Base-by-base conservation (phyloP, 2,113 vertebrate species). In the Candoia aspera region DNA sequence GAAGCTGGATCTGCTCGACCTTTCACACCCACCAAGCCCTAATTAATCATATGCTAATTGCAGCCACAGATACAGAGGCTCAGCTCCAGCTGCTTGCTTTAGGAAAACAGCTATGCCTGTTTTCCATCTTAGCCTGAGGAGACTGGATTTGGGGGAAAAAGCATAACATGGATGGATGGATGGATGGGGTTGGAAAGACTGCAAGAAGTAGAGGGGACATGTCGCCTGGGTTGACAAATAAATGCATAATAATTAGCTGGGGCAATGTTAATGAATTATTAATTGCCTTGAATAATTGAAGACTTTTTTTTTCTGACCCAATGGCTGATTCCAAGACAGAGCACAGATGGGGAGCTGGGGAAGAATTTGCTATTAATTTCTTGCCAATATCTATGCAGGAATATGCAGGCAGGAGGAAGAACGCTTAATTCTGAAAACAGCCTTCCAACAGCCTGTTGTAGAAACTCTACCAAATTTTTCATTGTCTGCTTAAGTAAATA, bases 21-120 rank as follows among this genome's bases (percentile, higher is more conserved):
- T 85, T 92, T 92, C 79, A 86, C 93, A 91, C 88, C 84, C 29
- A 24, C 84, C 87, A 60, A 91, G 58, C 90, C 64, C 42, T 84
- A 11, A 92, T 96, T 93, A 1, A 0, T 91, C 90, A 55, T 0
- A 1, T 55, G 93, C 96, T 97, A 97, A 97, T 97, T 97, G 95
- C 87, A 83, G 90, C 92, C 93, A 94, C 92, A 89, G 93, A 68
- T 94, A n/a, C 91, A 91, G 90, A 37, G 93, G 68, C 21, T 2
- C 29, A 21, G 29, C 92, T 93, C 13, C 92, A 92, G 55, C 11
- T 2, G 60, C 73, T 93, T 86, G 37, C 92, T 94, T 90, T 94
- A 95, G 95, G 95, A 93, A 93, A 94, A 92, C 90, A 91, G 92
- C 84, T 62, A 21, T 0, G 11, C 53, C 84, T 84, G 68, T 85